phyloP scores from a whole-genome alignment of 1,140 invertebrate genomes.

The Drosophila bifasciata region DNA sequence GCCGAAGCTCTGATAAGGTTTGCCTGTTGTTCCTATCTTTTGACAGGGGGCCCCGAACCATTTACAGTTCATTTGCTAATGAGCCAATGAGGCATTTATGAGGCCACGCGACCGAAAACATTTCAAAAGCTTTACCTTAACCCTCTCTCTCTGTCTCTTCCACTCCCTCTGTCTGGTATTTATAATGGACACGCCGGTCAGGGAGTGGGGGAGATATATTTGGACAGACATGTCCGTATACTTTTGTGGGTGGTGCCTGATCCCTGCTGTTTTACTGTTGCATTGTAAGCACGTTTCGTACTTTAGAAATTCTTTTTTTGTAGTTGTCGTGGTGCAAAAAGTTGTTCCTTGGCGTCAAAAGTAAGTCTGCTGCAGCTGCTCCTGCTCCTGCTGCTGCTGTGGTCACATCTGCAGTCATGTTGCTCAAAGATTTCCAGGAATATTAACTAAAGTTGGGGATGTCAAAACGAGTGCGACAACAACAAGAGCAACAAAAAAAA shows the following conservation, averaged over 20 bases:
- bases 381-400: conserved; percentile 14
- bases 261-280: conserved; percentile 6
- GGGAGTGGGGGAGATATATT: too few relatives aligned
- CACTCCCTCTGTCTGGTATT: too few relatives aligned
- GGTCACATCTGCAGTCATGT: conserved; percentile 44
- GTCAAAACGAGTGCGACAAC: conserved; percentile 15
- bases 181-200: too few relatives aligned
- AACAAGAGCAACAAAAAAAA: neutral
- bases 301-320: conserved; percentile 20
- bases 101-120: conserved; percentile 42
- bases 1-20: conserved; percentile 17
- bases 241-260: neutral
- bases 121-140: conserved; percentile 18
- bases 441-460: conserved; percentile 36
- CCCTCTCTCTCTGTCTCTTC: neutral
- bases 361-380: conserved; percentile 1
- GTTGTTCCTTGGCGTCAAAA: neutral
- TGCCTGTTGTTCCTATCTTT: conserved; percentile 38
- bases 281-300: conserved; percentile 39
- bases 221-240: neutral
- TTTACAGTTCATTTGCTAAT: conserved; percentile 77
- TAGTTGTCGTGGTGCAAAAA: conserved; percentile 3
- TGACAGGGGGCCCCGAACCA: conserved; percentile 66
- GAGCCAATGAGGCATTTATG: conserved; percentile 71
- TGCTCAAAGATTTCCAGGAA: conserved; percentile 8